Conservation (phyloP, 2,797 vertebrate genomes). For the Sebastes umbrosus region DNA sequence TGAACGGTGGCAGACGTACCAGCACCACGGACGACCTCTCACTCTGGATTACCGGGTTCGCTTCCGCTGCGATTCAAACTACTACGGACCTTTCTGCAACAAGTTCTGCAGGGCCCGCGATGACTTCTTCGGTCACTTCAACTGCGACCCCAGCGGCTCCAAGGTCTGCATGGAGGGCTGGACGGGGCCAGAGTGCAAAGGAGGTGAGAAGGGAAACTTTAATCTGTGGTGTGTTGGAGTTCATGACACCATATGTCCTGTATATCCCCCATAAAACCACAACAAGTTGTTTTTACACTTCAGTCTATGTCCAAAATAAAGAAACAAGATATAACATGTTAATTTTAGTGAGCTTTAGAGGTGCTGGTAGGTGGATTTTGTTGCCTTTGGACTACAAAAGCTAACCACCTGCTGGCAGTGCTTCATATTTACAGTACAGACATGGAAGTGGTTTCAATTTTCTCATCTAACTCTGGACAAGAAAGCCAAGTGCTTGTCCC, state of each 20-base stretch:
- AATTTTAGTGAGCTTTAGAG: neutral
- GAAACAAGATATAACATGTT: neutral
- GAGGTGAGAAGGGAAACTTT: slow-evolving; percentile 62
- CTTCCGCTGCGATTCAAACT: slow-evolving; percentile 82
- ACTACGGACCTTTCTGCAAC: slow-evolving; percentile 84
- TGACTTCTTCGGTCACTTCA: slow-evolving; percentile 86
- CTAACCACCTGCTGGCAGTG: neutral
- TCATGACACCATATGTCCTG: neutral
- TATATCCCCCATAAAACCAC: neutral
- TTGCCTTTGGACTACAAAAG: neutral
- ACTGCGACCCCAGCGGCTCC: slow-evolving; percentile 77
- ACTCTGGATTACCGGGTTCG: slow-evolving; percentile 82
- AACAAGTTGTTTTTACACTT: neutral
- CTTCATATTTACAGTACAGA: neutral
- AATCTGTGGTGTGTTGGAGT: neutral
- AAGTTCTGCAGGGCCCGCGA: slow-evolving; percentile 82
- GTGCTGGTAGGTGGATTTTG: neutral
- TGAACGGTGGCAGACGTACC: slow-evolving; percentile 81
- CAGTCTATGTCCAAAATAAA: neutral
- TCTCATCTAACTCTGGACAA: neutral
- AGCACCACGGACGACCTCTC: slow-evolving; percentile 74
- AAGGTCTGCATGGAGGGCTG: slow-evolving; percentile 87
- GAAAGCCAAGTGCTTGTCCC: neutral
- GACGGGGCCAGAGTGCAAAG: slow-evolving; percentile 80
- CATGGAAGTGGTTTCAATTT: neutral